A percentile compares a stretch with the other conserved stretches of the same genome.
These are phyloP conservation scores for Epinephelus lanceolatus DNA, from an alignment of 2,113 vertebrate species.

Conservation along the genomic window DNA sequence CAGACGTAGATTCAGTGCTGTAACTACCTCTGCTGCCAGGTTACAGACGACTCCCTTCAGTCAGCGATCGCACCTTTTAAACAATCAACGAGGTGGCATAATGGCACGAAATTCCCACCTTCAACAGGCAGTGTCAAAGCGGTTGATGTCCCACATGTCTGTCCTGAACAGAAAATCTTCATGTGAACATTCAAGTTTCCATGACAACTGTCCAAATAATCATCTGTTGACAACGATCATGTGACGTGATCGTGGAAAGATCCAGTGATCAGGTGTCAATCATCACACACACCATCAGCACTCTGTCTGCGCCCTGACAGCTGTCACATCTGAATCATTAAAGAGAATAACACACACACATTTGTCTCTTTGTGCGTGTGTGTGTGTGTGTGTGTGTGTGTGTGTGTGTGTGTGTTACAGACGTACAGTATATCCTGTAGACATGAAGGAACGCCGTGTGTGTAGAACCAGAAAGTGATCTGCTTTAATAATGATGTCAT, in stretches of 20 bases:
- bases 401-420: background rate
- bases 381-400: background rate
- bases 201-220: background rate
- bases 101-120: too few species aligned
- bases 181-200: background rate
- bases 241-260: background rate
- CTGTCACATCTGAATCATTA: conserved; percentile 13
- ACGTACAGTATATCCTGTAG: conserved; percentile 5
- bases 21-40: too few species aligned
- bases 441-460: background rate
- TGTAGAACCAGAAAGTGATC: conserved; percentile 44
- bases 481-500: conserved; percentile 44
- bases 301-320: background rate
- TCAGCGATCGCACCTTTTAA: too few species aligned
- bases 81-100: too few species aligned
- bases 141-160: too few species aligned
- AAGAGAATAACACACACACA: background rate
- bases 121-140: too few species aligned
- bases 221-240: background rate
- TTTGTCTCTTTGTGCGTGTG: background rate
- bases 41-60: too few species aligned
- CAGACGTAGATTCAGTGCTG: too few species aligned
- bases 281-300: background rate
- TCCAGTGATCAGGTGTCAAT: background rate
- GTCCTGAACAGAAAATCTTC: too few species aligned